These are phyloP conservation scores for Dione juno DNA, from an alignment of 2,888 invertebrate species.

Conservation along the genomic window DNA sequence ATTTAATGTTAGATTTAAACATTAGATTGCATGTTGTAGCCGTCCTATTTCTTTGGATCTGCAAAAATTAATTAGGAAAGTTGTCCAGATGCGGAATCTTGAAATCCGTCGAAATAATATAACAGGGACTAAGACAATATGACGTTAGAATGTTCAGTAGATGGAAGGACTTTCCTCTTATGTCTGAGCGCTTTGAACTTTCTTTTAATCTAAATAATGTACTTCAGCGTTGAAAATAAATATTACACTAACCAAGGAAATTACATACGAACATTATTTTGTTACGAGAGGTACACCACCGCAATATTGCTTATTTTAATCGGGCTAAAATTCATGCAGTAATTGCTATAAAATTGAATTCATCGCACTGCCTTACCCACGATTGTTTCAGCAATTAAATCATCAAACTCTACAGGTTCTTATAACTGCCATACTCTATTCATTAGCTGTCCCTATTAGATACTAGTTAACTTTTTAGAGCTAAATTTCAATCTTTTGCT, in stretches of 20 bases:
- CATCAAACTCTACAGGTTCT: slow-evolving; percentile 24
- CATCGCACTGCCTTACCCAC: slow-evolving; percentile 1
- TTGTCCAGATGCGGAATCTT: slow-evolving; percentile 38
- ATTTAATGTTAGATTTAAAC: slow-evolving; percentile 21
- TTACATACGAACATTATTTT: not conserved
- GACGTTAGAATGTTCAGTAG: slow-evolving; percentile 50
- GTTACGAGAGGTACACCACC: not conserved
- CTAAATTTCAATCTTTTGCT: slow-evolving; percentile 25
- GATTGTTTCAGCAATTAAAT: not conserved
- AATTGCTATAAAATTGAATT: not conserved
- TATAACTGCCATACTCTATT: slow-evolving; percentile 39
- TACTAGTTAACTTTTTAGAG: slow-evolving; percentile 24
- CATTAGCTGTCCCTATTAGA: slow-evolving; percentile 21
- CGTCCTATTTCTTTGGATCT: slow-evolving; percentile 44
- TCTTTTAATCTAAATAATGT: not conserved
- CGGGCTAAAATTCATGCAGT: not conserved
- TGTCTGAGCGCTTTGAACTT: not conserved
- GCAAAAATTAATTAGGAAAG: slow-evolving; percentile 32
- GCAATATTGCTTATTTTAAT: not conserved
- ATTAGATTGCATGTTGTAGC: slow-evolving; percentile 42
- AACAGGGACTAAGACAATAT: slow-evolving; percentile 82
- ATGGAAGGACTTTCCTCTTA: slow-evolving; percentile 24
- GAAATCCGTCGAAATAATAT: slow-evolving; percentile 63
- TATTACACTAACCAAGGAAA: not conserved
- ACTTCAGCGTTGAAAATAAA: not conserved